phyloP scores from a whole-genome alignment of 1,140 invertebrate genomes.

The Stenopsyche tienmushanensis region DNA sequence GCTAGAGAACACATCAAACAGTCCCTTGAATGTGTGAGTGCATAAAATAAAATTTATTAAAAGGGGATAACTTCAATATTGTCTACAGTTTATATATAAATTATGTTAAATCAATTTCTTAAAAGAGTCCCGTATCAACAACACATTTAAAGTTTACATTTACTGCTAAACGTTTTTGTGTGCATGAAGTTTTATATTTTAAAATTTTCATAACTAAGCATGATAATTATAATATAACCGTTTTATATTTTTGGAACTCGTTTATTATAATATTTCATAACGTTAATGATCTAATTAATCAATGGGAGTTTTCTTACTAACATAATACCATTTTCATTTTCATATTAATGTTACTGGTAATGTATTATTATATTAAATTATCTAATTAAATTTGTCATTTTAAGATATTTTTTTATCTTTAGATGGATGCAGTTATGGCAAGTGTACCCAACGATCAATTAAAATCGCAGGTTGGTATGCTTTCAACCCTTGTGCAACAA shows the following conservation, averaged over 20 bases:
- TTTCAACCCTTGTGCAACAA: conserved; percentile 48
- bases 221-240: background rate
- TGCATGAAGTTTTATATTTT: background rate
- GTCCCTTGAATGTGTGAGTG: conserved; percentile 65
- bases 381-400: too few relatives aligned
- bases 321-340: background rate
- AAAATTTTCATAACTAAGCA: background rate
- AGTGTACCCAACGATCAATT: conserved; percentile 51
- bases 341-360: background rate
- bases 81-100: background rate
- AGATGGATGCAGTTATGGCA: conserved; percentile 59
- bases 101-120: background rate
- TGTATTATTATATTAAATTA: background rate
- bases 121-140: background rate
- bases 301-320: too few relatives aligned
- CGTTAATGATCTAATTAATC: too few relatives aligned
- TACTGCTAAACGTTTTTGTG: background rate
- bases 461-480: conserved; percentile 42
- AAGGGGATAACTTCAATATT: conserved; percentile 4
- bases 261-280: too few relatives aligned
- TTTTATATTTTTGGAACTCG: too few relatives aligned
- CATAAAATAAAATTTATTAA: background rate
- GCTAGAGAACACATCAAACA: conserved; percentile 67
- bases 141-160: background rate
- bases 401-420: conserved; percentile 39